These are phyloP conservation scores for Periophthalmodon schlosseri DNA, from an alignment of 2,113 vertebrate species.

Conservation along the genomic window DNA sequence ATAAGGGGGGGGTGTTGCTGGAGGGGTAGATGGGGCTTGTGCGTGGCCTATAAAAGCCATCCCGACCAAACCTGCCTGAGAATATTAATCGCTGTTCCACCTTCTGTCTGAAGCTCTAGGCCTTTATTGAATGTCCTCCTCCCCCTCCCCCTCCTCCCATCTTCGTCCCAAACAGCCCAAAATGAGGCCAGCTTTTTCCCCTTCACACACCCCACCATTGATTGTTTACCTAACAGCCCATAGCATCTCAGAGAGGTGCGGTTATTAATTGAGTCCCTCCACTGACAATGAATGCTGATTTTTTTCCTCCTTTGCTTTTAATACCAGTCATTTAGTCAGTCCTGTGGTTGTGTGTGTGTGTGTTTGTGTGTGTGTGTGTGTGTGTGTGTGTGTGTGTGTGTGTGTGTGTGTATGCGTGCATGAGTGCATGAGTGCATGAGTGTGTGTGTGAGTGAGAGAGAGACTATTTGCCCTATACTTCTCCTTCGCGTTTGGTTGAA, in stretches of 20 bases:
- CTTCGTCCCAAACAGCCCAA: conserved; percentile 48
- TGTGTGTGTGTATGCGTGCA: too few relatives aligned
- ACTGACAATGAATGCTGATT: conserved; percentile 49
- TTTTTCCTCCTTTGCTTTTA: neutral
- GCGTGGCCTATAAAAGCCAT: conserved; percentile 54
- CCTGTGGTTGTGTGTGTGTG: neutral
- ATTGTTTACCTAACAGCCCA: conserved; percentile 62
- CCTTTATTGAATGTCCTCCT: conserved; percentile 36
- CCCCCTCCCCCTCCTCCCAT: conserved; percentile 3
- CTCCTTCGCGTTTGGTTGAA: conserved; percentile 37
- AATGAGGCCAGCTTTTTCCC: conserved; percentile 45
- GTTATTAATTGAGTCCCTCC: conserved; percentile 58
- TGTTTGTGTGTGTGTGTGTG: neutral
- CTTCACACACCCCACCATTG: conserved; percentile 33
- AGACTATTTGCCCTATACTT: conserved; percentile 39
- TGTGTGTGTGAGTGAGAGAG: neutral
- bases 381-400: too few relatives aligned
- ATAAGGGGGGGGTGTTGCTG: neutral
- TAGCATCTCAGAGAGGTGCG: conserved; percentile 37
- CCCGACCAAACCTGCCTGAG: conserved; percentile 36
- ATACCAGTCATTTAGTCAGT: conserved; percentile 20
- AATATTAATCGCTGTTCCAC: conserved; percentile 67
- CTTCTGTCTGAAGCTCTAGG: conserved; percentile 31
- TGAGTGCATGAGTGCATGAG: too few relatives aligned
- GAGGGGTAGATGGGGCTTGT: conserved; percentile 27